A percentile compares a stretch with the other conserved stretches of the same genome.
These are phyloP conservation scores for Chondrilla cf. caribensis DNA, from an alignment of 37 sponge, comb jelly and placozoan genomes.

Conservation along the genomic window DNA sequence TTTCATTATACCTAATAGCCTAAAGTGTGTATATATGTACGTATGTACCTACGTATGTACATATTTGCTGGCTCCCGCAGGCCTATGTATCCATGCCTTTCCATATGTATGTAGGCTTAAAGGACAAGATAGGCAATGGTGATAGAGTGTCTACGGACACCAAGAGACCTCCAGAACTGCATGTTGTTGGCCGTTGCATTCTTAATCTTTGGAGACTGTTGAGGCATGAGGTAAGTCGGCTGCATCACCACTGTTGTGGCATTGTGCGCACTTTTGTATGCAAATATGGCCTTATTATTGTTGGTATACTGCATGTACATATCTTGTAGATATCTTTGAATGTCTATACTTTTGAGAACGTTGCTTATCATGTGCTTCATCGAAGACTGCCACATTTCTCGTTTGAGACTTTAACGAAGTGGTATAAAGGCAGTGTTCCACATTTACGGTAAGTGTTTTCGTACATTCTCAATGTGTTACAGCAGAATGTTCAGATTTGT, in stretches of 20 bases:
- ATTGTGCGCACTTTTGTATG: too few relatives aligned
- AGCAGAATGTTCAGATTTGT: too few relatives aligned
- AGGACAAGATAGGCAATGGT: too few relatives aligned
- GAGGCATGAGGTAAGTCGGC: constrained; percentile 64
- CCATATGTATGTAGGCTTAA: background rate
- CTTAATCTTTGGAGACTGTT: constrained; percentile 86
- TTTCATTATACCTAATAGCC: too few relatives aligned
- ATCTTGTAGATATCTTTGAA: constrained; percentile 64
- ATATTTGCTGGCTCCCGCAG: background rate
- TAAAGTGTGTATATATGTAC: too few relatives aligned
- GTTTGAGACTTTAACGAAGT: constrained; percentile 57
- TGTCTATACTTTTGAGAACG: constrained; percentile 84
- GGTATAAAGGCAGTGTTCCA: constrained; percentile 39
- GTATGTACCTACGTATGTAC: too few relatives aligned
- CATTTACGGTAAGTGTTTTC: background rate
- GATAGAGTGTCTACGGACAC: too few relatives aligned
- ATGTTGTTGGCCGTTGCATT: constrained; percentile 75
- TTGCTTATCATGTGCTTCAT: constrained; percentile 86
- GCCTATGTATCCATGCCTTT: constrained; percentile 1
- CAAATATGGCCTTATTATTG: too few relatives aligned
- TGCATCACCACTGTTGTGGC: too few relatives aligned
- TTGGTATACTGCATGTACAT: background rate
- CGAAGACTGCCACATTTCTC: constrained; percentile 73
- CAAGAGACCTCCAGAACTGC: constrained; percentile 19
- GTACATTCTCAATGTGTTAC: too few relatives aligned